These are phyloP conservation scores for Lophius americanus DNA, from an alignment of 2,797 vertebrate genomes.

Conservation along the genomic window DNA sequence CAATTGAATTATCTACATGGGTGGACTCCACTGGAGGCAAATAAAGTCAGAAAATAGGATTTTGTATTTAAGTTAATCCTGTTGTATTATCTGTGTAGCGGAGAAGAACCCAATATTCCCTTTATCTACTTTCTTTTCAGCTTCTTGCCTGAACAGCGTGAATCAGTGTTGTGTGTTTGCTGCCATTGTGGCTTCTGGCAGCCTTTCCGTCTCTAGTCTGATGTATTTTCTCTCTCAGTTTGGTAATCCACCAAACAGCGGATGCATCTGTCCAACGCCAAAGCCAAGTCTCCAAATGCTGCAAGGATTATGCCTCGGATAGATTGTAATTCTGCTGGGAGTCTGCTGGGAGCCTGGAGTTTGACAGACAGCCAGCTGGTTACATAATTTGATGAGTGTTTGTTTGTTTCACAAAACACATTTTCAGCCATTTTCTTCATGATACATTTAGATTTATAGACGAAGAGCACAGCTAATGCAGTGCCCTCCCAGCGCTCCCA, in stretches of 20 bases:
- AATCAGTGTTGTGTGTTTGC: conserved; percentile 31
- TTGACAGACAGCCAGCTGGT: conserved; percentile 63
- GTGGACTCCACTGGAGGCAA: neutral
- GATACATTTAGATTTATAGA: conserved; percentile 38
- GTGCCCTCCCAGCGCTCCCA: neutral
- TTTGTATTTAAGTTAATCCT: conserved; percentile 4
- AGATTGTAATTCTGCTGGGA: conserved; percentile 60
- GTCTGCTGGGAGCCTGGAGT: conserved; percentile 59
- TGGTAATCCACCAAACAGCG: conserved; percentile 72
- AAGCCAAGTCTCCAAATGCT: conserved; percentile 70
- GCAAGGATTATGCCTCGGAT: conserved; percentile 71
- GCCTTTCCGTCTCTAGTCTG: conserved; percentile 36
- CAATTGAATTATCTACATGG: neutral
- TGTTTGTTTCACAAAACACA: conserved; percentile 37
- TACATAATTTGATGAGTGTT: conserved; percentile 71
- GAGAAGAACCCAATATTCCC: conserved; percentile 1
- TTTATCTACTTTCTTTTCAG: conserved; percentile 12
- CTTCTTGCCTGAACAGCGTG: conserved; percentile 3
- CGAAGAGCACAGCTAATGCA: conserved; percentile 18
- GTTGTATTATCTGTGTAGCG: neutral
- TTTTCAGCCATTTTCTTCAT: conserved; percentile 47
- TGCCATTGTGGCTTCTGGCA: conserved; percentile 44
- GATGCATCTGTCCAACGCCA: conserved; percentile 67
- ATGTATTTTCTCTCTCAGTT: conserved; percentile 73
- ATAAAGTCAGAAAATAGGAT: conserved; percentile 5